phyloP scores from a whole-genome alignment of 2,888 invertebrate genomes.

The Mythimna lalbum region DNA sequence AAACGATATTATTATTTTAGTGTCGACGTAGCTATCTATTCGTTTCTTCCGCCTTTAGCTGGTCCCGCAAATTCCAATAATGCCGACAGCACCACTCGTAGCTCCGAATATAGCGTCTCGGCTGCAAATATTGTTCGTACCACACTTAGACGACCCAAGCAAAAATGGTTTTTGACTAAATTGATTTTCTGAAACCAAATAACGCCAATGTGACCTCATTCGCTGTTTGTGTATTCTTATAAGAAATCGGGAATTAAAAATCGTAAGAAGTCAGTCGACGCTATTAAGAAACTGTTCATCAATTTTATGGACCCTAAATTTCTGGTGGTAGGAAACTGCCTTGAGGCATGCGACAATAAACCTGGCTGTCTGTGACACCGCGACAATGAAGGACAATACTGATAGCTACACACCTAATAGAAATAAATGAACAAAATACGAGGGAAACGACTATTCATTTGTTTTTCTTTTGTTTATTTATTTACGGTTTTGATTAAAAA shows the following conservation, averaged over 20 bases:
- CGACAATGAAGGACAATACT: slow-evolving; percentile 80
- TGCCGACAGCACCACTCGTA: slow-evolving; percentile 74
- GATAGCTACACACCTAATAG: slow-evolving; percentile 73
- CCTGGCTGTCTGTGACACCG: slow-evolving; percentile 81
- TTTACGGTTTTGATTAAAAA: slow-evolving; percentile 1
- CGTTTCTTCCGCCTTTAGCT: slow-evolving; percentile 65
- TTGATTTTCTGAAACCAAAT: slow-evolving; percentile 73
- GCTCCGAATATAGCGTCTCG: slow-evolving; percentile 77
- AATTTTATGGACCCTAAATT: slow-evolving; percentile 89
- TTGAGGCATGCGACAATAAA: slow-evolving; percentile 85
- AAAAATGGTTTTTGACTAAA: slow-evolving; percentile 79
- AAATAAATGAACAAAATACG: slow-evolving; percentile 69
- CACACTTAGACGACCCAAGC: slow-evolving; percentile 74
- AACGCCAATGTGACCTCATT: slow-evolving; percentile 64
- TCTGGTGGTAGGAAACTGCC: slow-evolving; percentile 85
- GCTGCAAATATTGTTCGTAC: slow-evolving; percentile 82
- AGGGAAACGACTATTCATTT: slow-evolving; percentile 36
- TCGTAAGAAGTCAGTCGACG: slow-evolving; percentile 73
- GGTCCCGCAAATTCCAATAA: slow-evolving; percentile 79
- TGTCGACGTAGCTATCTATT: slow-evolving; percentile 56
- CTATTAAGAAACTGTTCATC: slow-evolving; percentile 87
- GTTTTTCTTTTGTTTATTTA: slow-evolving; percentile 40
- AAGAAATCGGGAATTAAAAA: slow-evolving; percentile 69
- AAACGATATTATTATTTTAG: slow-evolving; percentile 59
- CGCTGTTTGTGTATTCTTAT: slow-evolving; percentile 49